Conservation (phyloP, 2,113 vertebrate species). For the Chloropsis cyanopogon region DNA sequence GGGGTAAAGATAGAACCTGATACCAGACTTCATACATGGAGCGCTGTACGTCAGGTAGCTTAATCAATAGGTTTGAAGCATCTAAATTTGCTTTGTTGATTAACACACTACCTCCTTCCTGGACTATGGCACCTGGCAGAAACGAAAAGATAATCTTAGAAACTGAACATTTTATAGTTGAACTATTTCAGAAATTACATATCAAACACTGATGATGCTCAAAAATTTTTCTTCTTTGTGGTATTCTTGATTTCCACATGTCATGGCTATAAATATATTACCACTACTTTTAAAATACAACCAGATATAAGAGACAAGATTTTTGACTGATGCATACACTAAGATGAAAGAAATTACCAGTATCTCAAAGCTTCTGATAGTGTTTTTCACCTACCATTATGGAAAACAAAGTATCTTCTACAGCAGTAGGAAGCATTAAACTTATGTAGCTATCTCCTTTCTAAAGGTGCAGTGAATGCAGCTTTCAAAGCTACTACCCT, state of each 20-base stretch:
- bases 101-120: constrained; percentile 80
- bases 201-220: not conserved
- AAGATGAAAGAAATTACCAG: not conserved
- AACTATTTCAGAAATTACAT: not conserved
- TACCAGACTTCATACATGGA: constrained; percentile 87
- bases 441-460: not conserved
- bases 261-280: not conserved
- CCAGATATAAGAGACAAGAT: not conserved
- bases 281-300: not conserved
- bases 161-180: not conserved
- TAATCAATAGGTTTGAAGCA: constrained; percentile 84
- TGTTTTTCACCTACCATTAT: not conserved
- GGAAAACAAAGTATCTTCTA: not conserved
- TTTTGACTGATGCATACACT: not conserved
- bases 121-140: constrained; percentile 77
- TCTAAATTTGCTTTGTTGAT: constrained; percentile 84
- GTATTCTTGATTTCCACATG: not conserved
- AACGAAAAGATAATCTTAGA: not conserved
- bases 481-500: not conserved
- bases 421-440: not conserved
- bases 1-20: constrained; percentile 81
- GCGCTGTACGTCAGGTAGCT: constrained; percentile 74
- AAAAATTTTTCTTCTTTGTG: not conserved
- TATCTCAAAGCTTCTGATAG: not conserved
- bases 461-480: not conserved